Base-by-base conservation (phyloP, 1,140 invertebrate species). In the Lasaia peninsularis region DNA sequence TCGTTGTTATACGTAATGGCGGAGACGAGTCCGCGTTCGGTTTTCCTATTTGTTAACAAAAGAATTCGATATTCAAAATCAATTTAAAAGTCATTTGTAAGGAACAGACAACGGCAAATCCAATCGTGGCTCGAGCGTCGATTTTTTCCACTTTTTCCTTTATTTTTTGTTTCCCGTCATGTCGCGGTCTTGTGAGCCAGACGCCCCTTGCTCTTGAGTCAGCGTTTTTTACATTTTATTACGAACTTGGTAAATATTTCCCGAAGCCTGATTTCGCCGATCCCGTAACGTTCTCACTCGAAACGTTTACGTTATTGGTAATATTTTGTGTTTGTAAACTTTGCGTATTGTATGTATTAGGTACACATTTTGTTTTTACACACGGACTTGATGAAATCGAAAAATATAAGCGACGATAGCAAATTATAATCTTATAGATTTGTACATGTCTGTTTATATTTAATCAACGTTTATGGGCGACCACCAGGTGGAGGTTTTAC, bases 81-180 rank as follows among this genome's bases (percentile, higher is more conserved):
- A 84, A 86, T 86, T 86, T 83, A 78, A 86, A 88, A 84, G 69
- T 76, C 78, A 87, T 87, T 87, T 83, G 82, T 80, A 84, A 86
- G 80, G 78, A 84, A 85, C 82, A 88, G 82, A 86, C 85, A 88
- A 84, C 78, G 75, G 80, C 75, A 85, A 88, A 86, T 86, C 75
- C 80, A 86, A 86, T 86, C 80, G 82, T 71, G 73, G 74, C 73
- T 70, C 68, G 73, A 70, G 73, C 74, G 78, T 60, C 77, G 70
- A 80, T 84, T 80, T 87, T 81, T 75, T 73, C 69, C 68, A 60
- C 58, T 63, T 71, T 78, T 78, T 72, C 60, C 63, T 71, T 75
- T 79, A 71, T 82, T 81, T 78, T 80, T 82, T 75, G 69, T 68
- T 80, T 78, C 69, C 71, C 74, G 72, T 69, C 81, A 80, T 84